A percentile compares a stretch with the other conserved stretches of the same genome.
These are phyloP conservation scores for Myoxocephalus aenaeus DNA, from an alignment of 2,797 vertebrate genomes.

Conservation along the genomic window DNA sequence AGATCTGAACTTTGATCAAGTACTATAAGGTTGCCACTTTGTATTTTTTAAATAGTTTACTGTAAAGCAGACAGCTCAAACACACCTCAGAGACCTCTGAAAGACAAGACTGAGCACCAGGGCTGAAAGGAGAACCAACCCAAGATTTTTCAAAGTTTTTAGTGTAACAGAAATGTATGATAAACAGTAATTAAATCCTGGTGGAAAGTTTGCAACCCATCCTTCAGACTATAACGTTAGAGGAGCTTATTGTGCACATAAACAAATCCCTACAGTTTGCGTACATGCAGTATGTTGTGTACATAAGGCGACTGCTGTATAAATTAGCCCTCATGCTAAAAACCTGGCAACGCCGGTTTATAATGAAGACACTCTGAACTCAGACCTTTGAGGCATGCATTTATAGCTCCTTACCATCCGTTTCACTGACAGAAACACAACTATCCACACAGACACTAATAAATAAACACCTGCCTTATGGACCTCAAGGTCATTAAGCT, in stretches of 20 bases:
- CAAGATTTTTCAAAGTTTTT: conserved; percentile 2
- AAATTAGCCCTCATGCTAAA: conserved; percentile 2
- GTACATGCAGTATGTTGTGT: not conserved
- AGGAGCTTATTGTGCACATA: conserved; percentile 1
- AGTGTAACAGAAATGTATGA: not conserved
- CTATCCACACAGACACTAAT: conserved; percentile 22
- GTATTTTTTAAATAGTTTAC: not conserved
- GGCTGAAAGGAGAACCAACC: not conserved
- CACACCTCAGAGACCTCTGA: not conserved
- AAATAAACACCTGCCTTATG: conserved; percentile 60
- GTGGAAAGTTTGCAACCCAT: conserved; percentile 1
- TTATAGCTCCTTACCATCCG: conserved; percentile 19
- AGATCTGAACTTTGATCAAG: not conserved
- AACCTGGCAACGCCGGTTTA: not conserved
- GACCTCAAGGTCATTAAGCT: conserved; percentile 60
- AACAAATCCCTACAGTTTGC: conserved; percentile 4
- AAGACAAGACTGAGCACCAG: not conserved
- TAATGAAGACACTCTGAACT: conserved; percentile 44
- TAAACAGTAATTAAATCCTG: conserved; percentile 4
- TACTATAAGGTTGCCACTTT: too few species aligned
- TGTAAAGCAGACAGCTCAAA: not conserved
- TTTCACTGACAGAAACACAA: conserved; percentile 38
- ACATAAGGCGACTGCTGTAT: not conserved
- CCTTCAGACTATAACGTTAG: not conserved
- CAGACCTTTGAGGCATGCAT: conserved; percentile 19